phyloP scores from a whole-genome alignment of 2,113 vertebrate genomes.

The Pterocles burchelli region DNA sequence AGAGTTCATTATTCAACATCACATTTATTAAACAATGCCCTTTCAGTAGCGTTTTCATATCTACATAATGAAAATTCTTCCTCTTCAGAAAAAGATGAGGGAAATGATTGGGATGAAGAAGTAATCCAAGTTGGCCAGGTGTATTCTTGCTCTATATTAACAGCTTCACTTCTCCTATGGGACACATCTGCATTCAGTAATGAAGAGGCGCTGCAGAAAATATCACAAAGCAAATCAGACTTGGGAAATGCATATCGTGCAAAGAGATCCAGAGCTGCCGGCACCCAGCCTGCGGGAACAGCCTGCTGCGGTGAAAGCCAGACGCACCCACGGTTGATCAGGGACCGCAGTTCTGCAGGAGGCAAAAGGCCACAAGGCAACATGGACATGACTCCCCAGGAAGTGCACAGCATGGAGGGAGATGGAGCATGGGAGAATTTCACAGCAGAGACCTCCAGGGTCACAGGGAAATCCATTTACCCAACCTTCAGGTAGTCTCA shows the following conservation, averaged over 20 bases:
- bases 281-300: not conserved
- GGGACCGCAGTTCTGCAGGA: not conserved
- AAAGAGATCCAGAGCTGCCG: not conserved
- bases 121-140: slow-evolving; percentile 49
- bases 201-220: not conserved
- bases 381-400: accelerated
- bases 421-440: not conserved
- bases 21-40: slow-evolving; percentile 69
- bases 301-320: not conserved
- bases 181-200: slow-evolving; percentile 41
- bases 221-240: not conserved
- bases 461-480: not conserved
- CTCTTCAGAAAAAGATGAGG: slow-evolving; percentile 59
- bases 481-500: not conserved
- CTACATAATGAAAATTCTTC: slow-evolving; percentile 67
- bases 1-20: slow-evolving; percentile 65
- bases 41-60: slow-evolving; percentile 66
- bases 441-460: not conserved
- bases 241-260: not conserved
- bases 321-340: accelerated
- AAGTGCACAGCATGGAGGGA: accelerated
- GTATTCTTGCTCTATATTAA: slow-evolving; percentile 26
- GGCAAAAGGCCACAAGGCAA: not conserved
- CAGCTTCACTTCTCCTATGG: not conserved
- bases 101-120: slow-evolving; percentile 41